phyloP scores from a whole-genome alignment of 1,140 invertebrate genomes.

The Lepidostoma basale region DNA sequence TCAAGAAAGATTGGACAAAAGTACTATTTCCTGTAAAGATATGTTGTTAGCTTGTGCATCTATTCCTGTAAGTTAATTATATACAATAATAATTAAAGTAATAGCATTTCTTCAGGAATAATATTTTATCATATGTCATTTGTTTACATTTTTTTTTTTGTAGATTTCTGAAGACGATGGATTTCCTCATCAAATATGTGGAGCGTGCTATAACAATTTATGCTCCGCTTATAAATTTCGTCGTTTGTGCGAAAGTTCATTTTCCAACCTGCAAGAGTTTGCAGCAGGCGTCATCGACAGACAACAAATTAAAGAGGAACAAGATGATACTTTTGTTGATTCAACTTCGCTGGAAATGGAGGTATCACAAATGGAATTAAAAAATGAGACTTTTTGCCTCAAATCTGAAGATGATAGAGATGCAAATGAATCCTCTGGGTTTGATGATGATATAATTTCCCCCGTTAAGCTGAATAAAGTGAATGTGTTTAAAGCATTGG shows the following conservation, averaged over 20 bases:
- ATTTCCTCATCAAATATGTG: constrained; percentile 47
- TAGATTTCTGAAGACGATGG: constrained; percentile 45
- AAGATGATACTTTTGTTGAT: constrained; percentile 12
- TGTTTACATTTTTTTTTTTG: constrained; percentile 31
- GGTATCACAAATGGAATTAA: constrained; percentile 9
- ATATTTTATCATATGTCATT: constrained; percentile 8
- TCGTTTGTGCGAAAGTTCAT: constrained; percentile 43
- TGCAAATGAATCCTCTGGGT: not conserved
- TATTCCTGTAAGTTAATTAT: constrained; percentile 26
- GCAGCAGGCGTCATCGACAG: constrained; percentile 22
- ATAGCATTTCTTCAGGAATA: not conserved
- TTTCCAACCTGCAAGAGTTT: constrained; percentile 35
- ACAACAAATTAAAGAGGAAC: constrained; percentile 29
- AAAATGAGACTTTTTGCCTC: not conserved
- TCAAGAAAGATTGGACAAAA: constrained; percentile 7
- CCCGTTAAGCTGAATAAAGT: not conserved
- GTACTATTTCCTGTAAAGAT: constrained; percentile 16
- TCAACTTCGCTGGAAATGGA: not conserved
- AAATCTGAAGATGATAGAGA: not conserved
- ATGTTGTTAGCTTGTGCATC: constrained; percentile 36
- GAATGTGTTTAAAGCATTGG: not conserved
- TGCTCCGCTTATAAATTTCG: constrained; percentile 46
- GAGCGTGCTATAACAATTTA: constrained; percentile 46
- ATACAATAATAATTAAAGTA: not conserved
- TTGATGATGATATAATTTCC: not conserved